Base-by-base conservation (phyloP, 2,113 vertebrate species). In the Chauna torquata region DNA sequence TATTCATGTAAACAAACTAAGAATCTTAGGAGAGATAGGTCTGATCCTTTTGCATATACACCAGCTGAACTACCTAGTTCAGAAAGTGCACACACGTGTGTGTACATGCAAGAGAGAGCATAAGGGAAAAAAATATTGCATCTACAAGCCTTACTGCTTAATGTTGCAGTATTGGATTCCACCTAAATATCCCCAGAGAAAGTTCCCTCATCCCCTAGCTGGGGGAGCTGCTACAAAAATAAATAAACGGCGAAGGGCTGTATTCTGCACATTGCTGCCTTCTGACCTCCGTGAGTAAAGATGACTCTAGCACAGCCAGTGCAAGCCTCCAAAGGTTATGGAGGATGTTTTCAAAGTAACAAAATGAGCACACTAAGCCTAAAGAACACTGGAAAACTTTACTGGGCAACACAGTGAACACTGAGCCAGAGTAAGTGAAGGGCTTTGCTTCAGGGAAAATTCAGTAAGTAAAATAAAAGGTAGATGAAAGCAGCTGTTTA, bases 401-500 rank as follows among this genome's bases (percentile, higher is more conserved):
- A 81, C 52, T 64, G 57, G 44, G 62, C 52, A 79, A 38, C 40
- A 38, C 58, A 82, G 77, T 72, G 94, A 94, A 85, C 62, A 81
- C 16, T 83, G 75, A 91, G 81, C 30, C 1, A 2, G 70, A 89
- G 49, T 58, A 91, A 92, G 49, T 27, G 44, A 88, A 90, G 38
- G 34, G 20, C 8, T 96, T 91, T 94, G 17, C 92, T 95, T 87
- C 71, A 75, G 62, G 59, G 81, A 70, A 95, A 94, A 81, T 50
- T 88, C 17, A 44, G 38, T 11, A 11, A 92, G 27, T 20, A 82
- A 91, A 94, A 90, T 59, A 87, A 87, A 82, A 90, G 23, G 49
- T 55, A 92, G 78, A 94, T 83, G 84, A 97, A 96, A 91, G 50
- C 75, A 94, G 72, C 20, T 76, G 57, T 92, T 88, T 75, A 86